Evolutionary conservation across 2,888 invertebrate genomes (phyloP).

Genomic region (Cephus pygmeus): DNA sequence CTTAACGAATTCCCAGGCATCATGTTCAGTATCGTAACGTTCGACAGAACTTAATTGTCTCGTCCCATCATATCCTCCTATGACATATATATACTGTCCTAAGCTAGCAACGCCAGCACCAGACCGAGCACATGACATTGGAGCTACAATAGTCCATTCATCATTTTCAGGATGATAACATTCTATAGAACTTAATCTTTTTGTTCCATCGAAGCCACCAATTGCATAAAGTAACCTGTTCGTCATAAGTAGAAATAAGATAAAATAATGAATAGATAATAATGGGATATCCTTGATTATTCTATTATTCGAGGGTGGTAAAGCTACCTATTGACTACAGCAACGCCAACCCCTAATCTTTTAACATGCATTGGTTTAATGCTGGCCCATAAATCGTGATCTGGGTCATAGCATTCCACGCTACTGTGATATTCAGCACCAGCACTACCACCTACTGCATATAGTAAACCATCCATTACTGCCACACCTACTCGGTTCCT

Average conservation of each 20-base stretch:
- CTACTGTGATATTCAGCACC: conserved; percentile 87
- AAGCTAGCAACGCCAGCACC: conserved; percentile 90
- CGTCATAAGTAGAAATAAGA: background rate
- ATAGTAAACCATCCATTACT: conserved; percentile 91
- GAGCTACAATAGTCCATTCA: conserved; percentile 83
- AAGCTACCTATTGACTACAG: conserved; percentile 78
- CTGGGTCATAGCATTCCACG: conserved; percentile 93
- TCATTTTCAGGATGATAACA: conserved; percentile 95
- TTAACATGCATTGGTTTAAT: conserved; percentile 81
- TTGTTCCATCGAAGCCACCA: conserved; percentile 88
- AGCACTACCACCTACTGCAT: conserved; percentile 92
- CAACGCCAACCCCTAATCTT: conserved; percentile 84
- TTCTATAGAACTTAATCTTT: conserved; percentile 83
- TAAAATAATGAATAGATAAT: background rate
- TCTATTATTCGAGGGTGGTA: background rate
- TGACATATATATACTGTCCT: conserved; percentile 90
- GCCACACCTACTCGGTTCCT: conserved; percentile 92
- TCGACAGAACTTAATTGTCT: conserved; percentile 87
- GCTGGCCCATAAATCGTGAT: conserved; percentile 82
- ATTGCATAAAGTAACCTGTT: conserved; percentile 77
- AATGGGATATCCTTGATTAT: background rate
- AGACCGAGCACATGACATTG: conserved; percentile 83
- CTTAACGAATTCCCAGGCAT: conserved; percentile 82
- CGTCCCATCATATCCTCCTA: conserved; percentile 92
- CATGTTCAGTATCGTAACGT: conserved; percentile 85